A percentile compares a stretch with the other conserved stretches of the same genome.
Evolutionary conservation across 2,797 vertebrate species (phyloP).

Genomic region (Tokudaia tokunoshimensis): DNA sequence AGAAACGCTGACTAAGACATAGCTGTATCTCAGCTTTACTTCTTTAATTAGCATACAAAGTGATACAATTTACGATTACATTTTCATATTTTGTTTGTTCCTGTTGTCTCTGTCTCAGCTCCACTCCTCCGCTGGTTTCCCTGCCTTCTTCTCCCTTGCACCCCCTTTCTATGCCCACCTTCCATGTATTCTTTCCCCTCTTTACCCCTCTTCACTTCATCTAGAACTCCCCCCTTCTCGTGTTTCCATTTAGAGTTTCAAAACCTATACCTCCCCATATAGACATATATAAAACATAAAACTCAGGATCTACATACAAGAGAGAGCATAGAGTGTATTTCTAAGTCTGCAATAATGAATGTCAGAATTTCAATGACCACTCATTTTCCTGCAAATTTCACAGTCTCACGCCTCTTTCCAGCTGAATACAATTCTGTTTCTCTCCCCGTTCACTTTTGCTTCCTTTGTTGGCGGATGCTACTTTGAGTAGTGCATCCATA

Average conservation of each 20-base stretch:
- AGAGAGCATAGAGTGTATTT: background rate
- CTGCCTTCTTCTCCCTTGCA: background rate
- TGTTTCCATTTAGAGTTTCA: background rate
- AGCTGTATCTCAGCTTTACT: background rate
- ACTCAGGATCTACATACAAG: background rate
- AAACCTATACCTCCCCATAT: too few species aligned
- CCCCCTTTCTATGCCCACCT: background rate
- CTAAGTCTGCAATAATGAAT: background rate
- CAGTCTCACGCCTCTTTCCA: background rate
- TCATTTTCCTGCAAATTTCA: background rate
- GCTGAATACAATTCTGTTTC: background rate
- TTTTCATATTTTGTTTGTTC: background rate
- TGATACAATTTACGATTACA: background rate
- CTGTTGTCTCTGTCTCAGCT: background rate
- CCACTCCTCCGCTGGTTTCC: too few species aligned
- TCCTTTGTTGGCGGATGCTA: background rate
- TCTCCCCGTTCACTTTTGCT: background rate
- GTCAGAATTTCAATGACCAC: background rate
- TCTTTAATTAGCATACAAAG: background rate
- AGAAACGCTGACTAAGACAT: too few species aligned
- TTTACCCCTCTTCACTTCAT: background rate
- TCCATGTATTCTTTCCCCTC: background rate
- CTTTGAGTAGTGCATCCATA: background rate
- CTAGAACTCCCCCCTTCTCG: background rate
- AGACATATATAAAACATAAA: background rate